Base-by-base conservation (phyloP, 2,888 invertebrate species). In the Macrophya alboannulata region DNA sequence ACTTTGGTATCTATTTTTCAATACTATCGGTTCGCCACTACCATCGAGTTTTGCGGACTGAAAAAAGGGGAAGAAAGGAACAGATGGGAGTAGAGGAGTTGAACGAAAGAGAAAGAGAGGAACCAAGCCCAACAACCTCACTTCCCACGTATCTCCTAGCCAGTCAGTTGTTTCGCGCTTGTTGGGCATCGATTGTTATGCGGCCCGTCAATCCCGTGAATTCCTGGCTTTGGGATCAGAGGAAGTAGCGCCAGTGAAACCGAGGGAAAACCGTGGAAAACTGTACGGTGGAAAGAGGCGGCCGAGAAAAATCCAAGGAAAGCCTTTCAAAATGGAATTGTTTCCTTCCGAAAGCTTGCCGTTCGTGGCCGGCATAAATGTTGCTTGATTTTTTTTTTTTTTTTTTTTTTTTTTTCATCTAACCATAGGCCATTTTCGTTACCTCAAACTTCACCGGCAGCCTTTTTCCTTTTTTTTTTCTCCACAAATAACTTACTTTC, bases 161-260 rank as follows among this genome's bases (percentile, higher is more conserved):
- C n/a, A 83, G 83, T 17, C 83, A 37, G 83, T 83, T 83, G 83
- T 83, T 83, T 83, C 65, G 68, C 45, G 83, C 68, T 83, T 83
- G 83, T 83, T 83, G 71, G 83, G 83, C 83, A 83, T 83, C 83
- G 83, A 83, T 83, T 83, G 83, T 83, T 65, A 83, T 83, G 83
- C 83, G 68, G 83, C 83, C 71, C 83, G 83, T 83, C 83, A 83
- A 83, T 83, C 83, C 65, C 25, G 81, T 65, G 81, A 81, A 81
- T 81, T 59, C 65, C 45, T 48, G 83, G 83, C 48, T 71, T 71
- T 83, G 71, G 83, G 83, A 62, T 83, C 83, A 62, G 79, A 55
- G 31, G 31, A 31, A 45, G 68, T 83, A 68, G 55, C 68, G 68
- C 68, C 68, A 40, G 71, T 83, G 51, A 83, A 83, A 71, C 71